phyloP scores from a whole-genome alignment of 2,797 vertebrate genomes.

The Gallinago solitaria region DNA sequence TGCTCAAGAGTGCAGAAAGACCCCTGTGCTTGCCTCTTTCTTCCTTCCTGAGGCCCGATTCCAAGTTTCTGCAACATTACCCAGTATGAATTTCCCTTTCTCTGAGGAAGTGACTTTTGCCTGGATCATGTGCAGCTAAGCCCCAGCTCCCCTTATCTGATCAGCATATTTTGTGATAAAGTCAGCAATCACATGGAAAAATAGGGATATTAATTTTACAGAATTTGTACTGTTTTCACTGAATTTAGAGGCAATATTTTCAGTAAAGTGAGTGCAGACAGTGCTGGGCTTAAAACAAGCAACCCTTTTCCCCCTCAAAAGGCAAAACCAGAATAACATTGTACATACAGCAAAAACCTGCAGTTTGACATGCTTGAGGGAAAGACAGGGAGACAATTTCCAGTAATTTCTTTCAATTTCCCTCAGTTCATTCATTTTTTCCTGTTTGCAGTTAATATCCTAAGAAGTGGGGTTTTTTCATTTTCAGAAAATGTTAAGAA shows the following conservation, averaged over 20 bases:
- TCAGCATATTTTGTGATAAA: not conserved
- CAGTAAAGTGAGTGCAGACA: not conserved
- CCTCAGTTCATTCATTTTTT: not conserved
- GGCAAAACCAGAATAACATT: not conserved
- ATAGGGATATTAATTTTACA: not conserved
- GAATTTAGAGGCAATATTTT: not conserved
- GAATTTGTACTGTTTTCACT: not conserved
- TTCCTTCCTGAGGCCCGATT: not conserved
- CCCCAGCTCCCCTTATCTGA: not conserved
- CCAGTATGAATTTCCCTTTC: not conserved
- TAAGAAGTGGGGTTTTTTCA: not conserved
- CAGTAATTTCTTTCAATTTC: not conserved
- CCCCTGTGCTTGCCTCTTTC: not conserved
- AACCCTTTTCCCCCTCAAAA: not conserved
- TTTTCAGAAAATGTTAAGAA: not conserved
- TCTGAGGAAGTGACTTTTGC: not conserved
- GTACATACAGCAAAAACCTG: not conserved
- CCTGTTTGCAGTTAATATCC: not conserved
- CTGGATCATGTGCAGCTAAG: not conserved
- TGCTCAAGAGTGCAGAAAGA: not conserved
- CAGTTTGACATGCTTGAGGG: not conserved
- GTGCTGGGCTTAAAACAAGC: not conserved
- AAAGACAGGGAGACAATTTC: not conserved
- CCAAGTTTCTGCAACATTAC: constrained; percentile 19
- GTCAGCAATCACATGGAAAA: not conserved